These are phyloP conservation scores for Lottia gigantea DNA, from an alignment of 2,888 invertebrate species.

Conservation along the genomic window DNA sequence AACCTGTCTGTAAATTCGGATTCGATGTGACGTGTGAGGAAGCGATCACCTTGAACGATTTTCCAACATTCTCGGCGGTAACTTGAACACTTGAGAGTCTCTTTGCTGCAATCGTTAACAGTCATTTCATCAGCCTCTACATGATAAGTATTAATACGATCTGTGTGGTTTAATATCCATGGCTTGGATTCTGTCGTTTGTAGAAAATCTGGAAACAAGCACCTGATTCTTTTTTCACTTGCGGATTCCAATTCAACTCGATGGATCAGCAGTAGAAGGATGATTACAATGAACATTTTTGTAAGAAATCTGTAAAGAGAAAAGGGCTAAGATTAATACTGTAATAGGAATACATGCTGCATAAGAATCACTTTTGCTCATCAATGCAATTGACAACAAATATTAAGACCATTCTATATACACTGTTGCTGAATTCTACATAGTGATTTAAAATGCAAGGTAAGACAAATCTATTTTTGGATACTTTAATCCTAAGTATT, in stretches of 20 bases:
- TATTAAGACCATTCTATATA: too few relatives aligned
- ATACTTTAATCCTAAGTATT: too few relatives aligned
- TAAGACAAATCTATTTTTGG: too few relatives aligned
- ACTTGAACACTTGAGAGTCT: slow-evolving; percentile 19
- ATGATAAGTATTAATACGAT: slow-evolving; percentile 20
- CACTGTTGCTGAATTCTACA: too few relatives aligned
- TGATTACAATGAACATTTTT: neutral
- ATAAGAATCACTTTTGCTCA: too few relatives aligned
- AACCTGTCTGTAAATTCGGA: slow-evolving; percentile 27
- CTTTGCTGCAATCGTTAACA: slow-evolving; percentile 27
- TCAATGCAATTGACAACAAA: too few relatives aligned
- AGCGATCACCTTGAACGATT: slow-evolving; percentile 16
- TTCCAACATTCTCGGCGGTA: slow-evolving; percentile 26
- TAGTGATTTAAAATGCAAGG: too few relatives aligned
- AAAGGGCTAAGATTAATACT: too few relatives aligned
- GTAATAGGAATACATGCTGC: too few relatives aligned
- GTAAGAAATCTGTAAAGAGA: neutral
- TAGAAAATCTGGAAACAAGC: slow-evolving; percentile 27
- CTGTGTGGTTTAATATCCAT: slow-evolving; percentile 29
- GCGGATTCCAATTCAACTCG: neutral
- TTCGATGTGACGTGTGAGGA: slow-evolving; percentile 25
- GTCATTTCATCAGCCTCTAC: slow-evolving; percentile 23
- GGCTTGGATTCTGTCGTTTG: slow-evolving; percentile 24
- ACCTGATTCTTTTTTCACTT: slow-evolving; percentile 17
- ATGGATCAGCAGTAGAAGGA: neutral